Percentiles rank a stretch among this genome's conserved stretches.
These are phyloP conservation scores for Sarcophaga peregrina DNA, from an alignment of 1,140 invertebrate species.

Conservation along the genomic window DNA sequence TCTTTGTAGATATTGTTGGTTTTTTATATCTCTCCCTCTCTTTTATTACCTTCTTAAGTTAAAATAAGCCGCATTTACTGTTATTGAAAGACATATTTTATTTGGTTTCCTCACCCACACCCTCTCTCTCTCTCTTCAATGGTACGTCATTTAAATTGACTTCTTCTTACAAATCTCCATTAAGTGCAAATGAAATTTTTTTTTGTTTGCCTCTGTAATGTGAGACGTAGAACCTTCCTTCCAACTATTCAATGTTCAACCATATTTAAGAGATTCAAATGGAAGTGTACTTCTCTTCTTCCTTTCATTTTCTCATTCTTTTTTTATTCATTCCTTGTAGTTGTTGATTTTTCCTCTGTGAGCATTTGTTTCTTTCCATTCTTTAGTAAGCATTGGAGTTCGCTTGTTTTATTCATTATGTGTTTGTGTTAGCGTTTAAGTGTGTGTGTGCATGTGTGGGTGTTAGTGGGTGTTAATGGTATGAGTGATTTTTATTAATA, in stretches of 20 bases:
- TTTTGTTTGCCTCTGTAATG: neutral
- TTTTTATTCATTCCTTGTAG: neutral
- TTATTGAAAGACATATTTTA: slow-evolving; percentile 4
- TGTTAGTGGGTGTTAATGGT: neutral
- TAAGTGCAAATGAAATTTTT: neutral
- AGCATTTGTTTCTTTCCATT: neutral
- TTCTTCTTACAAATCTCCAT: neutral
- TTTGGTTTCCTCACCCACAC: neutral
- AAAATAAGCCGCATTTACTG: slow-evolving; percentile 1
- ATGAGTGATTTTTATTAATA: slow-evolving; percentile 2
- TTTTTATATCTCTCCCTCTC: neutral
- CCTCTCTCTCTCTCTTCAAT: too few relatives aligned
- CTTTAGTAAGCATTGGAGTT: too few relatives aligned
- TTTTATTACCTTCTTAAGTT: neutral
- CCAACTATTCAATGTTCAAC: neutral
- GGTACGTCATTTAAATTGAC: neutral
- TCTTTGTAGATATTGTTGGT: neutral
- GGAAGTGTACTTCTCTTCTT: neutral
- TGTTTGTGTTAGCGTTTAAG: too few relatives aligned
- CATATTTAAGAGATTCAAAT: neutral
- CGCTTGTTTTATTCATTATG: too few relatives aligned
- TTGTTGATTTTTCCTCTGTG: neutral
- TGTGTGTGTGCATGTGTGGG: neutral
- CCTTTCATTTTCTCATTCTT: neutral
- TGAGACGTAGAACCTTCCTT: neutral